Percentiles rank a stretch among this genome's conserved stretches.
phyloP scores from a whole-genome alignment of 2,888 invertebrate genomes.

The Macroteleia sp. region DNA sequence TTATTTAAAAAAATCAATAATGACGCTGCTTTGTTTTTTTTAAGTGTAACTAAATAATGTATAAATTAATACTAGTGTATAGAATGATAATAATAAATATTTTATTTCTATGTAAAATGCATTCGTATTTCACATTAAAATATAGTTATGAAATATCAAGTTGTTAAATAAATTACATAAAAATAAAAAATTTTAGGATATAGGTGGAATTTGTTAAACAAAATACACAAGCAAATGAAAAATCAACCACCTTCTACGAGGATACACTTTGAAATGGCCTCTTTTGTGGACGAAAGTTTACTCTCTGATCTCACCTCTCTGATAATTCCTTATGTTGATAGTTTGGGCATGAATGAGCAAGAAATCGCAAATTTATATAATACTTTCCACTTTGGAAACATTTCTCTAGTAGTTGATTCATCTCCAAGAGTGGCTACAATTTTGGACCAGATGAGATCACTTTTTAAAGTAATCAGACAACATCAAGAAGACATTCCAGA shows the following conservation, averaged over 20 bases:
- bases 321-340: conserved; percentile 90
- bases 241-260: conserved; percentile 86
- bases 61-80: no score
- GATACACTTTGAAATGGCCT: conserved; percentile 94
- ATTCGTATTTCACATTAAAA: no score
- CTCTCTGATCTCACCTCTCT: conserved; percentile 87
- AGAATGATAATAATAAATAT: no score
- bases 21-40: no score
- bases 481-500: conserved; percentile 83
- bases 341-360: conserved; percentile 95
- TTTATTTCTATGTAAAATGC: no score
- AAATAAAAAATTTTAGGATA: conserved; percentile 1
- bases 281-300: conserved; percentile 90
- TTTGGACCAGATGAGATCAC: conserved; percentile 91
- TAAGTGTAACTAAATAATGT: no score
- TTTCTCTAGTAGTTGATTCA: conserved; percentile 90
- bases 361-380: conserved; percentile 91
- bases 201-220: conserved; percentile 81
- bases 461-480: conserved; percentile 86
- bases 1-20: no score
- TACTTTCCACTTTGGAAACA: conserved; percentile 88
- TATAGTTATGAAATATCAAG: no score
- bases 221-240: conserved; percentile 88
- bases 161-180: no score
- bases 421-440: conserved; percentile 92